Evolutionary conservation across 2,113 vertebrate species (phyloP), one percentile per base, ranked within the genome.

Genomic region (Eidolon helvum): DNA sequence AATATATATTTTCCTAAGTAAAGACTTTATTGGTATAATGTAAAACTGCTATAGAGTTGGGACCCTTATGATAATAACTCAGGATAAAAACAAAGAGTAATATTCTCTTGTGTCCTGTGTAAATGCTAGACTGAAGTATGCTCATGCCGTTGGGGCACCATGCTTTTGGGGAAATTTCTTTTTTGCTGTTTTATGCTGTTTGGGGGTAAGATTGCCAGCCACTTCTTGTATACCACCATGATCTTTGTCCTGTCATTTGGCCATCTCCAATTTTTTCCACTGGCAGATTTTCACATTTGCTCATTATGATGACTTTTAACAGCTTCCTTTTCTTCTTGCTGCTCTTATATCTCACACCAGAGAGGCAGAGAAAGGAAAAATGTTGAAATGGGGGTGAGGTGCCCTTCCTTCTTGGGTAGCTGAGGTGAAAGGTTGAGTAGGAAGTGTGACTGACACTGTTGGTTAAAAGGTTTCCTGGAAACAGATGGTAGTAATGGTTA

Each of bases 111-210:
- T 66, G 10, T 26, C 43, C 57, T 21, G 0, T 68, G 48, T 40
- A 26, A 19, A 68, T 4, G 9, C 12, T 55, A 63, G 9, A 22
- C 26, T 48, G 74, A 83, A 35, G 26, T 35, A 30, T 59, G 48
- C 26, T 7, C 4, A 2, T 3, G 1, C n/a, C n/a, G n/a, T 50
- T 0, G 21, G 72, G 66, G 19, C 19, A 22, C 22, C 40, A 0
- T 0, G 15, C 4, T 75, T 79, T 26, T 10, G 21, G 26, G 78
- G 24, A 61, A 72, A 53, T 57, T 21, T 26, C 19, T 19, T 38
- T 38, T 5, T 22, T 69, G 7, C n/a, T 6, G 6, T 84, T 72
- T 82, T 82, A 72, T 59, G 14, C 30, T 22, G 5, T 21, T 55
- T 43, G 35, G 3, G 7, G 22, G 48, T 57, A 38, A 57, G 82